phyloP scores from a whole-genome alignment of 1,140 invertebrate species.

The Liolophura sinensis region DNA sequence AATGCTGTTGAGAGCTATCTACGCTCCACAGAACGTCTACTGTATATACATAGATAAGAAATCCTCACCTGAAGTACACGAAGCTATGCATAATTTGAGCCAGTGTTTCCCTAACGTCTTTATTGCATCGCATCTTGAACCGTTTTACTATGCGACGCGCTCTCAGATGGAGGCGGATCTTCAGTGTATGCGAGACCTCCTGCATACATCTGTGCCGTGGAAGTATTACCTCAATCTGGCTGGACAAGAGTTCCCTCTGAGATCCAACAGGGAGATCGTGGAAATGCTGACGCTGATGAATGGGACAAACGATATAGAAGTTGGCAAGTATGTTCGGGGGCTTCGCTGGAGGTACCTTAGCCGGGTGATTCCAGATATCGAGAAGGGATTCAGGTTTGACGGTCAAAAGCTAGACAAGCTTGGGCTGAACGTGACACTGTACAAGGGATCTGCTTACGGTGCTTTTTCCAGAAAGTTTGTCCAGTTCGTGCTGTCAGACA shows the following conservation, averaged over 20 bases:
- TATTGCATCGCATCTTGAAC: constrained; percentile 28
- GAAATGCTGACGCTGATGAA: constrained; percentile 34
- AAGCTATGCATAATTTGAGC: constrained; percentile 13
- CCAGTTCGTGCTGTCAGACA: no score
- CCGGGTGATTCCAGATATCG: no score
- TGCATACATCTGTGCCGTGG: constrained; percentile 24
- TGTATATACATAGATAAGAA: constrained; percentile 38
- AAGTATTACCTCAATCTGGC: constrained; percentile 41
- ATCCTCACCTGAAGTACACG: constrained; percentile 10
- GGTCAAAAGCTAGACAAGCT: no score
- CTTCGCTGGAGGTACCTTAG: constrained; percentile 18
- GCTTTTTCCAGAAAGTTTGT: no score
- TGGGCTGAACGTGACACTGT: no score
- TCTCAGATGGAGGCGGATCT: constrained; percentile 37
- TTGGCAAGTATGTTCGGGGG: constrained; percentile 9
- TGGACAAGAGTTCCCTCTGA: constrained; percentile 35
- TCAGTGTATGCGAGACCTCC: constrained; percentile 37
- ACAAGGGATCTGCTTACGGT: no score
- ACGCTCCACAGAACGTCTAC: constrained; percentile 34
- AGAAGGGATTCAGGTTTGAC: no score
- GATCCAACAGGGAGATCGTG: constrained; percentile 38
- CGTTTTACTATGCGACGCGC: constrained; percentile 29
- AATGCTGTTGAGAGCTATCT: constrained; percentile 27
- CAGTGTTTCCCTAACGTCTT: constrained; percentile 45
- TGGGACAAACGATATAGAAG: constrained; percentile 32